A percentile compares a stretch with the other conserved stretches of the same genome.
Conservation (phyloP, 2,888 invertebrate species). For the Torymus aiolomorphi region DNA sequence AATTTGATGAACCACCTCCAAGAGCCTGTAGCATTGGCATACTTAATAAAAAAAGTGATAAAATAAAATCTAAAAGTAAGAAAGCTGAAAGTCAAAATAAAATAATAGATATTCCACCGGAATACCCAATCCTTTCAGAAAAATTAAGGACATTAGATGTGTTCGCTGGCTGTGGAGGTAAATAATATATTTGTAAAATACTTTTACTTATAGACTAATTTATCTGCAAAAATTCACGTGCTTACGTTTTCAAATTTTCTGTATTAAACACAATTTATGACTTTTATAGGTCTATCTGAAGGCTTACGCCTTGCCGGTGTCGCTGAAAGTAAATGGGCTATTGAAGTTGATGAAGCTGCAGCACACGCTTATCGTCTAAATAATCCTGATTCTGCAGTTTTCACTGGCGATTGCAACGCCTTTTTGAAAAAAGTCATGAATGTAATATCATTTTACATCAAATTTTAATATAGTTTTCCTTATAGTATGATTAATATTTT, state of each 20-base stretch:
- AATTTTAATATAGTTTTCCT: constrained; percentile 3
- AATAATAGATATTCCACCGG: constrained; percentile 65
- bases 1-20: constrained; percentile 80
- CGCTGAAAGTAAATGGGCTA: constrained; percentile 86
- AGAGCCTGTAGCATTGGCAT: constrained; percentile 79
- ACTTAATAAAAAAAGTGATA: constrained; percentile 82
- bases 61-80: constrained; percentile 80
- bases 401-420: constrained; percentile 88
- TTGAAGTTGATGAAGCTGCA: constrained; percentile 86
- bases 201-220: constrained; percentile 7
- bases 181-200: background rate
- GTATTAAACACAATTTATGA: background rate
- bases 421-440: constrained; percentile 83
- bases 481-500: background rate
- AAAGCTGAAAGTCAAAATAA: constrained; percentile 61
- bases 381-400: constrained; percentile 84
- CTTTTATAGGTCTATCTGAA: constrained; percentile 81
- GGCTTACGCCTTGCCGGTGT: constrained; percentile 84
- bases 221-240: constrained; percentile 14
- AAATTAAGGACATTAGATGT: constrained; percentile 85
- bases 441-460: constrained; percentile 65
- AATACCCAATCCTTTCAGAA: constrained; percentile 73
- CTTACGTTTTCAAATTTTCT: constrained; percentile 1
- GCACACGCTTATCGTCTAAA: constrained; percentile 88
- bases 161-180: constrained; percentile 91